Evolutionary conservation across 1,140 invertebrate species (phyloP), one percentile per base, ranked within the genome.

Genomic region (Leptestheria dahalacensis): DNA sequence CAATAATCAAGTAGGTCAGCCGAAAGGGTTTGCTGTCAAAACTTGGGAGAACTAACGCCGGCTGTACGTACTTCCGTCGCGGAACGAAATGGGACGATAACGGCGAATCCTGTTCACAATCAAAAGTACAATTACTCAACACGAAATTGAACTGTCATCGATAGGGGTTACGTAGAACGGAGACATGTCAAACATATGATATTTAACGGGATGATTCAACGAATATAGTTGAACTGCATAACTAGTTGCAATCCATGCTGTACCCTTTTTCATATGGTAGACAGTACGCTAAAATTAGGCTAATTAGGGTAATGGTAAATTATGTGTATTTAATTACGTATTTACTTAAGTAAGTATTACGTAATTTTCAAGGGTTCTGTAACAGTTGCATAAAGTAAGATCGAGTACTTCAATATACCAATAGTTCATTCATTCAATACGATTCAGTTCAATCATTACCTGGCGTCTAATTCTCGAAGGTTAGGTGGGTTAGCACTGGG

Each of bases 1-100:
- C 20, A 15, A 21, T 26, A 52, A 26, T 15, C 24, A 12, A 52
- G 50, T 21, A 18, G 50, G 24, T 18, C 24, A 12, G 25, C n/a
- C n/a, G n/a, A n/a, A n/a, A n/a, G n/a, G n/a, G n/a, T n/a, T n/a
- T n/a, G n/a, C n/a, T n/a, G n/a, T n/a, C n/a, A n/a, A n/a, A n/a
- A n/a, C n/a, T n/a, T n/a, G n/a, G n/a, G n/a, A 41, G 15, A 41
- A 26, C 51, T 41, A 60, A 21, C 58, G 58, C 18, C 58, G 58
- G 28, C 48, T 60, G 58, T 52, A 60, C 20, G 58, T 28, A 9
- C 48, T 50, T 29, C 58, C 58, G 26, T 60, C 58, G 29, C 58
- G 49, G 28, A 51, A 60, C n/a, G 58, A 60, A 29, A 60, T 29
- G 18, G 58, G 58, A 23, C 58, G 58, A 52, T 60, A 60, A 23